Base-by-base conservation (phyloP, 1,140 invertebrate genomes). In the Ganaspis sp. region DNA sequence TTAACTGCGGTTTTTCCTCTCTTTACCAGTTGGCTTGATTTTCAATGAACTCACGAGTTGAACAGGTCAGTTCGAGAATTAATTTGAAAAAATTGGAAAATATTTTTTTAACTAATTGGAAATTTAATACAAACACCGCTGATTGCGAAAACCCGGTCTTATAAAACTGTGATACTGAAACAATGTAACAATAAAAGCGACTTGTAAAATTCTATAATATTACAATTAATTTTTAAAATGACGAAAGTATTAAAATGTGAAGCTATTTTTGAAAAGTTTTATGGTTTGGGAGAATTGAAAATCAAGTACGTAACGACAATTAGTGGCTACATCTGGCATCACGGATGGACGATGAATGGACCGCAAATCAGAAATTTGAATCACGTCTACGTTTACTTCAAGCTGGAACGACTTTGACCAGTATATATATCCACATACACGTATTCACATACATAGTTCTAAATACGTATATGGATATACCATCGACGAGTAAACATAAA, bases 1-100 rank as follows among this genome's bases (percentile, higher is more conserved):
- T 64, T 29, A 64, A n/a, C 58, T 64, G 58, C 58, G 58, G 58
- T 64, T 64, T 64, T 64, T 64, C 21, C 54, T 64, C 54, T 64
- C 29, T 58, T 64, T 29, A 64, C 54, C 1, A 64, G 23, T 64
- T 64, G 54, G 54, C 23, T 64, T 21, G 23, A 23, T 29, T 64
- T 64, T 64, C 54, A n/a, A 26, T 64, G 54, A 12, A 15, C 23
- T 29, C 4, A 29, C 54, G 54, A 64, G 54, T 29, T 29, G 23
- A 26, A 64, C 23, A 29, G 4, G 54, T 26, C 21, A 12, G 26
- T 64, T 29, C 21, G 21, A 1, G 15, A 11, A 34, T n/a, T 64
- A 0, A 64, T 64, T 64, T 29, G 1, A 64, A 26, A 64, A 64
- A 34, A 15, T 34, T 1, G 29, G n/a, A 12, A 64, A 5, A 29